Evolutionary conservation across 2,888 invertebrate genomes (phyloP), one percentile per base, ranked within the genome.

Genomic region (Patella caerulea): DNA sequence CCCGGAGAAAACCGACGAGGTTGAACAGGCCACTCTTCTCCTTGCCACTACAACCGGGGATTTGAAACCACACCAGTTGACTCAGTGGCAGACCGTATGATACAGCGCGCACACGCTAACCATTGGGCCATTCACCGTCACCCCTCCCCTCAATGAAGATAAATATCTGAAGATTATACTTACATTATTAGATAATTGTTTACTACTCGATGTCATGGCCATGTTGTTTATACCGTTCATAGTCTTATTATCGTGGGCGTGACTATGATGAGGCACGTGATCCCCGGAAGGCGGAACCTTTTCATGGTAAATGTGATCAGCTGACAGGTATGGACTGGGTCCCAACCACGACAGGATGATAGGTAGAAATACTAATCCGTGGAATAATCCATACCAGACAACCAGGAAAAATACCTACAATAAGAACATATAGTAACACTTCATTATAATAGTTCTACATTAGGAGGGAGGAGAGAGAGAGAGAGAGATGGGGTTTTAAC

Each of bases 351-450:
- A 95, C 59, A 96, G 92, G 72, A 95, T 92, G 29, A 96, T 95
- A 1, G 96, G 96, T 80, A 96, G 92, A 81, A 96, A 94, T 59
- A 95, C 91, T 34, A 96, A 91, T 15, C 96, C 96, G 89, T 95
- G 95, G 89, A 95, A 96, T 29, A 96, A 91, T 54, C 96, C 96
- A 90, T 95, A 95, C 53, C 94, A 74, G 78, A 96, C 95, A 1
- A 96, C 96, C 80, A 96, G 92, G 71, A 95, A 92, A 89, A 96
- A 96, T 88, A 96, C 95, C 89, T 89, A 82, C 54, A 84, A 83
- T 45, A 29, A 69, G 1, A 59, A 24, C 7, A 14, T 19, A 55
- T 12, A 55, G 17, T 17, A 55, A 71, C 12, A 76, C n/a, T 9
- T 54, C 53, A 73, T 17, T 34, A 71, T 55, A 53, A 55, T 53